These are phyloP conservation scores for Drosophila sucinea DNA, from an alignment of 1,140 invertebrate genomes.

Conservation along the genomic window DNA sequence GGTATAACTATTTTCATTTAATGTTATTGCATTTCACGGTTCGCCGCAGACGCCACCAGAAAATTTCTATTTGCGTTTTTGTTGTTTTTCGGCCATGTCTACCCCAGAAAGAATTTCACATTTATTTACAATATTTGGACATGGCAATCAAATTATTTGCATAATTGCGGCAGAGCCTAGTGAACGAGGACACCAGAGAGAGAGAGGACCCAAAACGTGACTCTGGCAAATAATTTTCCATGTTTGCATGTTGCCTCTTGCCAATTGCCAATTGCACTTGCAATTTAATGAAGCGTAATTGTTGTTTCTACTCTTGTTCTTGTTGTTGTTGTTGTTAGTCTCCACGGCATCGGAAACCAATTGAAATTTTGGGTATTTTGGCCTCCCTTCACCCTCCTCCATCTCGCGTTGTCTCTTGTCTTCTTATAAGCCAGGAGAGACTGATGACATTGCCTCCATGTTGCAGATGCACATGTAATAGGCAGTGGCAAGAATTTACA, in stretches of 20 bases:
- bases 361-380: constrained; percentile 52
- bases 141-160: constrained; percentile 69
- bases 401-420: neutral
- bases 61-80: constrained; percentile 34
- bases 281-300: constrained; percentile 78
- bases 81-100: constrained; percentile 35
- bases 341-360: constrained; percentile 41
- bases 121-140: constrained; percentile 69
- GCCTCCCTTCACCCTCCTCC: too few species aligned
- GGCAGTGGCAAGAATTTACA: too few species aligned
- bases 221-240: constrained; percentile 43
- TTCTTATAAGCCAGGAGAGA: neutral
- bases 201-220: constrained; percentile 26
- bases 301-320: constrained; percentile 45
- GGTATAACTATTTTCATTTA: constrained; percentile 69
- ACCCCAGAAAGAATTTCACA: constrained; percentile 36
- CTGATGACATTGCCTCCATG: neutral
- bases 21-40: constrained; percentile 76
- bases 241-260: constrained; percentile 34
- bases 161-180: constrained; percentile 56
- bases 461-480: too few species aligned
- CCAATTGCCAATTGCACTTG: constrained; percentile 70
- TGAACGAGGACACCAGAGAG: neutral
- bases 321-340: constrained; percentile 35
- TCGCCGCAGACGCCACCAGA: constrained; percentile 35